Conservation (phyloP, 2,113 vertebrate genomes). For the Rostratula benghalensis region DNA sequence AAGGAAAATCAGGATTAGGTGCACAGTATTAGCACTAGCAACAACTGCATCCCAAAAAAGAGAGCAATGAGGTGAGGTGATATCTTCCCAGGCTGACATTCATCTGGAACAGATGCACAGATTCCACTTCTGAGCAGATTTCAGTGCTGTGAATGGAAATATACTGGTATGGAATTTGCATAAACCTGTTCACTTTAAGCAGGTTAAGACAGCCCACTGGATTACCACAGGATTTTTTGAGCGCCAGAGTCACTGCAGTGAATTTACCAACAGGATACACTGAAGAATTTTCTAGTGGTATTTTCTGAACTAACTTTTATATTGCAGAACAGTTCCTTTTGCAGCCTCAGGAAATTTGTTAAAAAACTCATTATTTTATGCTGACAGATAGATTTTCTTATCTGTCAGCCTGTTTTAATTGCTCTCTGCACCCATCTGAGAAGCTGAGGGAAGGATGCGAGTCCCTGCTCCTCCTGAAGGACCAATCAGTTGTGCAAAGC, state of each 20-base stretch:
- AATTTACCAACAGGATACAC: background rate
- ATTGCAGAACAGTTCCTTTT: background rate
- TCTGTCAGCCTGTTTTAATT: background rate
- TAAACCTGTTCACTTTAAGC: background rate
- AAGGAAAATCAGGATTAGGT: background rate
- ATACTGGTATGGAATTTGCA: background rate
- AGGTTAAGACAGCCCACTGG: background rate
- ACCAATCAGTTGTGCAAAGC: background rate
- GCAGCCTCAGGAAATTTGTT: background rate
- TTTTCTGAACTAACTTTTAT: background rate
- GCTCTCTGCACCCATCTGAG: background rate
- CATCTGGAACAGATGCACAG: background rate
- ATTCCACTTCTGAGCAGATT: conserved; percentile 19
- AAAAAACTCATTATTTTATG: background rate
- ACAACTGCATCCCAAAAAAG: conserved; percentile 26
- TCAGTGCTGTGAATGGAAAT: conserved; percentile 29
- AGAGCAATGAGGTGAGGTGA: background rate
- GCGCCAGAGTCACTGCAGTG: background rate
- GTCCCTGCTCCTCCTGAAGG: background rate
- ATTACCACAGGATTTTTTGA: background rate
- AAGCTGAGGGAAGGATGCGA: background rate
- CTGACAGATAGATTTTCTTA: background rate
- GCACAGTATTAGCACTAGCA: conserved; percentile 26
- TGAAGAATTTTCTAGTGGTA: background rate
- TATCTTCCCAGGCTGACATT: background rate